Evolutionary conservation across 1,140 invertebrate genomes (phyloP).

Genomic region (Leucophenga varia): DNA sequence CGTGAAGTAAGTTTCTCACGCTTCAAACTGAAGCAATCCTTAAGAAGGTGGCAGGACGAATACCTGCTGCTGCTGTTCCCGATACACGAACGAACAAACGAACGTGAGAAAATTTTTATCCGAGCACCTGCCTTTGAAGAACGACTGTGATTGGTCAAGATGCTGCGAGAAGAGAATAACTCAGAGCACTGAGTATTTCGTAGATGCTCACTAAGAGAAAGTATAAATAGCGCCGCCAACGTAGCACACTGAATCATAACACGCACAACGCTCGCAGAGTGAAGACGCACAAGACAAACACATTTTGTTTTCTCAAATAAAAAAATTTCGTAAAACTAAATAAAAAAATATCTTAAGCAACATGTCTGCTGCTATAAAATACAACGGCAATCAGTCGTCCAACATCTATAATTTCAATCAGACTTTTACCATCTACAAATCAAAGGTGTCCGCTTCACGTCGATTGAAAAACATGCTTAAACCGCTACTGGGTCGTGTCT

Average conservation of each 20-base stretch:
- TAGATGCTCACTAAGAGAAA: neutral
- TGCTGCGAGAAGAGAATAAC: constrained; percentile 19
- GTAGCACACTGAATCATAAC: constrained; percentile 28
- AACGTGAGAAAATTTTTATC: constrained; percentile 47
- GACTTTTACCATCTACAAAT: constrained; percentile 31
- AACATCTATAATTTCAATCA: constrained; percentile 25
- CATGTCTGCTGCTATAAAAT: constrained; percentile 20
- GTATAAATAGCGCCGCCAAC: constrained; percentile 40
- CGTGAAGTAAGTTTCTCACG: constrained; percentile 40
- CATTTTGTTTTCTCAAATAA: constrained; percentile 1
- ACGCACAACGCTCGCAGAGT: constrained; percentile 18
- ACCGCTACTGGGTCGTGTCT: constrained; percentile 38
- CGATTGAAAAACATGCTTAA: constrained; percentile 45
- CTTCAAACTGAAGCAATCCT: constrained; percentile 22
- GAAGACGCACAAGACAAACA: constrained; percentile 14
- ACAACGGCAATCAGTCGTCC: constrained; percentile 3
- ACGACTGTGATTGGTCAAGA: constrained; percentile 41
- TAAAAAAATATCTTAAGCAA: neutral
- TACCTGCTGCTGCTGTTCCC: constrained; percentile 10
- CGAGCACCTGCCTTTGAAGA: constrained; percentile 33
- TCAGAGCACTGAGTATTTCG: constrained; percentile 8
- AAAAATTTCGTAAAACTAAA: constrained; percentile 7
- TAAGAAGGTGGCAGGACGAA: constrained; percentile 15
- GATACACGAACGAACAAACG: constrained; percentile 1
- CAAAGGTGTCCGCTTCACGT: constrained; percentile 45